phyloP scores from a whole-genome alignment of 2,113 vertebrate species.

The Mixornis gularis region DNA sequence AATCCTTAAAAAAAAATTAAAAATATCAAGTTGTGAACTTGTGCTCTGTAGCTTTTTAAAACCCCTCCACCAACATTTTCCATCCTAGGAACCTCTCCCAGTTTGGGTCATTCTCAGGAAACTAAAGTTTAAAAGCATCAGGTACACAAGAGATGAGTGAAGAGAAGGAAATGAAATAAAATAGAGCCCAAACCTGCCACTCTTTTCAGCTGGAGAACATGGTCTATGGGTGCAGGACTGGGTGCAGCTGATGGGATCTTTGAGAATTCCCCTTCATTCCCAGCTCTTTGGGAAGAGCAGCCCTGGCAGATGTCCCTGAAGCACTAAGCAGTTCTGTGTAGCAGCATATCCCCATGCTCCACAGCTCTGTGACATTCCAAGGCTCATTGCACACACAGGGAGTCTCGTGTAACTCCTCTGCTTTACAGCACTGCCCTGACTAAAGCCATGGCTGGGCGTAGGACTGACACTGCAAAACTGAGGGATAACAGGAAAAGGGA shows the following conservation, averaged over 20 bases:
- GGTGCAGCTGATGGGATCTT: neutral
- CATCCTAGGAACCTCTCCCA: neutral
- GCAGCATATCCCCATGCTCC: neutral
- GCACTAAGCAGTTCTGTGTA: neutral
- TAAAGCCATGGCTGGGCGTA: neutral
- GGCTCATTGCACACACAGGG: neutral
- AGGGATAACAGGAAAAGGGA: neutral
- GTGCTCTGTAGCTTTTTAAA: neutral
- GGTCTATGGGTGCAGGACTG: rapidly evolving
- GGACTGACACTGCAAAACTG: neutral
- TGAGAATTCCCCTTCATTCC: neutral
- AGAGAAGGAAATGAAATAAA: neutral
- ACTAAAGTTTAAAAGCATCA: neutral
- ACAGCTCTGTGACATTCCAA: rapidly evolving
- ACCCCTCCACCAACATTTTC: neutral
- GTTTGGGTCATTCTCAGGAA: neutral
- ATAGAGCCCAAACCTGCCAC: neutral
- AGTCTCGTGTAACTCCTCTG: rapidly evolving
- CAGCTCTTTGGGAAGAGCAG: neutral
- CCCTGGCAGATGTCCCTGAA: neutral
- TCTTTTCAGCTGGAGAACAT: neutral
- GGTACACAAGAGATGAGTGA: neutral
- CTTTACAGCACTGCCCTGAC: neutral
- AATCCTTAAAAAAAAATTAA: too few relatives aligned
- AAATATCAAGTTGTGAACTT: neutral